A percentile compares a stretch with the other conserved stretches of the same genome.
phyloP scores from a whole-genome alignment of 2,888 invertebrate genomes.

The Latrodectus hesperus region DNA sequence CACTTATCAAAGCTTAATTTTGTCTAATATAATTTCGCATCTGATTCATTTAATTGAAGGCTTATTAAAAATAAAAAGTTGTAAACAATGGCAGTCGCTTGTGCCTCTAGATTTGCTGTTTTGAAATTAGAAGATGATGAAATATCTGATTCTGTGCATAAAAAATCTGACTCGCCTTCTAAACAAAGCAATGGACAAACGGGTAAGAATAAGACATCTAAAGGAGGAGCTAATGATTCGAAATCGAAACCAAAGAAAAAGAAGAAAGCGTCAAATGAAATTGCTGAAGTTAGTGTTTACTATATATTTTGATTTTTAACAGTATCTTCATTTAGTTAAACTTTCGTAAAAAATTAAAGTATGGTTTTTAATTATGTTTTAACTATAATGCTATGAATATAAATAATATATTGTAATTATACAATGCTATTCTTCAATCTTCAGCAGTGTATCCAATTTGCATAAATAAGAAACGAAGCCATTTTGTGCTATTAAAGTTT shows the following conservation, averaged over 20 bases:
- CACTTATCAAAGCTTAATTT: background rate
- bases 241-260: constrained; percentile 68
- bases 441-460: no score
- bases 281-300: constrained; percentile 53
- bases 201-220: constrained; percentile 42
- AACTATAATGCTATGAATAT: no score
- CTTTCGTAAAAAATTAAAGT: no score
- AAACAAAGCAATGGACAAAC: constrained; percentile 11
- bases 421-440: no score
- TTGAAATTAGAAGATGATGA: constrained; percentile 85
- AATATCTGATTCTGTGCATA: constrained; percentile 73
- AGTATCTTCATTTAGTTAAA: no score
- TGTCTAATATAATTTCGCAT: background rate
- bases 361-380: no score
- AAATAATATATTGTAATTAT: no score
- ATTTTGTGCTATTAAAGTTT: no score
- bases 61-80: constrained; percentile 3
- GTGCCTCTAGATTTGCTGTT: constrained; percentile 83
- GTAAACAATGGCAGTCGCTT: constrained; percentile 64
- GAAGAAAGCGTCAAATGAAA: constrained; percentile 67
- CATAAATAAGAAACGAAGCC: no score
- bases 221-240: constrained; percentile 37
- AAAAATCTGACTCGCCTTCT: constrained; percentile 5
- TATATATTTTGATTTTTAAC: no score
- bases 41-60: background rate